phyloP scores from a whole-genome alignment of 1,140 invertebrate genomes.

The Drusus annulatus region DNA sequence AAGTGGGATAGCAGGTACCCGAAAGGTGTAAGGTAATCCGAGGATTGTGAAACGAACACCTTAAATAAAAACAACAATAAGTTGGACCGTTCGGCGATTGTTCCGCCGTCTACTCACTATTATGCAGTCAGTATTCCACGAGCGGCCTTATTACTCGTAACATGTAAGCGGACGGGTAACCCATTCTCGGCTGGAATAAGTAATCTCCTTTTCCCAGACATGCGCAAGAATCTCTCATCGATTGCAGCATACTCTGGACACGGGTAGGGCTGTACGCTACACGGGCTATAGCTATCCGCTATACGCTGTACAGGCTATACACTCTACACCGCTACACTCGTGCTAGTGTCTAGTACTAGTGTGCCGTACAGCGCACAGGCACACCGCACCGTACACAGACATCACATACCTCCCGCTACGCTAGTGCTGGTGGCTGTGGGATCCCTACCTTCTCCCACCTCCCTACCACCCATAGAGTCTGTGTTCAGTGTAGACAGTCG shows the following conservation, averaged over 20 bases:
- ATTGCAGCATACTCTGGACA: conserved; percentile 28
- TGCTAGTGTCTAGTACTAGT: too few relatives aligned
- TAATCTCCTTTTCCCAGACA: conserved; percentile 45
- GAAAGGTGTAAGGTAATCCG: too few relatives aligned
- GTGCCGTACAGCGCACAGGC: too few relatives aligned
- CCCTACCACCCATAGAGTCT: not conserved
- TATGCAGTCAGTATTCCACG: conserved; percentile 30
- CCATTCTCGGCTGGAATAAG: conserved; percentile 40
- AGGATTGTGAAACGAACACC: not conserved
- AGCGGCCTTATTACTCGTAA: conserved; percentile 40
- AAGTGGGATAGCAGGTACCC: not conserved
- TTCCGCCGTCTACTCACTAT: not conserved
- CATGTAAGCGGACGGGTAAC: conserved; percentile 43
- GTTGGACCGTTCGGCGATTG: too few relatives aligned
- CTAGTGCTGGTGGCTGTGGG: not conserved
- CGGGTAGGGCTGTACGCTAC: not conserved
- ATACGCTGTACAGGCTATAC: not conserved
- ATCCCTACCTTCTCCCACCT: not conserved
- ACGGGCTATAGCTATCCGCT: not conserved
- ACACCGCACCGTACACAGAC: conserved; percentile 18
- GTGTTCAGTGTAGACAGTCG: conserved; percentile 12
- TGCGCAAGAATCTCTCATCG: conserved; percentile 50
- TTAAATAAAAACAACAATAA: conserved; percentile 6
- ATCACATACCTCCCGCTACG: not conserved
- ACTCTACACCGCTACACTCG: too few relatives aligned